phyloP scores from a whole-genome alignment of 2,113 vertebrate genomes.

The Eublepharis macularius region DNA sequence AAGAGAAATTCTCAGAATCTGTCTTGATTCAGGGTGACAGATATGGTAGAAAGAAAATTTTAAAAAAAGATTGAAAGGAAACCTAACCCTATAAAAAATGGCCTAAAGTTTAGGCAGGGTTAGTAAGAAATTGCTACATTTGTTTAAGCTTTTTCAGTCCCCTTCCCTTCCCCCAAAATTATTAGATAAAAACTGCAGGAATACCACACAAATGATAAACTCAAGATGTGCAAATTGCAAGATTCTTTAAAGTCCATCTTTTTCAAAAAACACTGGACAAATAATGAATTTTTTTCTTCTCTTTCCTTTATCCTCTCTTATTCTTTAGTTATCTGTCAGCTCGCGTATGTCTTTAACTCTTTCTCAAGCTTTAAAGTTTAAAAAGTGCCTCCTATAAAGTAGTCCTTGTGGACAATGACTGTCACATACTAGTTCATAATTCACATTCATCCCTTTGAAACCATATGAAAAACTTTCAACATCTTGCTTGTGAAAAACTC shows the following conservation, averaged over 20 bases:
- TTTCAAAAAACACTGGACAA: constrained; percentile 91
- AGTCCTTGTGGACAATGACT: constrained; percentile 79
- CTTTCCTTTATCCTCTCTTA: constrained; percentile 72
- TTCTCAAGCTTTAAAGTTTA: constrained; percentile 80
- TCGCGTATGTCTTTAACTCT: constrained; percentile 80
- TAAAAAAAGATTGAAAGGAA: constrained; percentile 74
- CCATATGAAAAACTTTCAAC: constrained; percentile 78
- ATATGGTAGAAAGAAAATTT: constrained; percentile 74
- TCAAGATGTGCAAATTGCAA: constrained; percentile 99
- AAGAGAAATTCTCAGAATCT: constrained; percentile 76
- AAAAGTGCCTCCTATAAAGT: constrained; percentile 83
- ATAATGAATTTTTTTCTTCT: constrained; percentile 74
- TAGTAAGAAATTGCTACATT: constrained; percentile 94
- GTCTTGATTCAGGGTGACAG: constrained; percentile 75
- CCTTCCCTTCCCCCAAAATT: constrained; percentile 78
- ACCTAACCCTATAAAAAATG: constrained; percentile 76
- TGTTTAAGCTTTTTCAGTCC: constrained; percentile 81
- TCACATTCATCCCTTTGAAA: constrained; percentile 87
- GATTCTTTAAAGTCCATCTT: constrained; percentile 93
- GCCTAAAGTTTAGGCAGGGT: constrained; percentile 81
- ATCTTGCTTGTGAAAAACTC: constrained; percentile 76
- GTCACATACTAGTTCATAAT: constrained; percentile 79
- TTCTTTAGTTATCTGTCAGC: constrained; percentile 79
- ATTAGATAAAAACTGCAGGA: constrained; percentile 83
- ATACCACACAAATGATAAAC: constrained; percentile 87